Conservation (phyloP, 2,888 invertebrate genomes). For the Amblyteles armatorius region DNA sequence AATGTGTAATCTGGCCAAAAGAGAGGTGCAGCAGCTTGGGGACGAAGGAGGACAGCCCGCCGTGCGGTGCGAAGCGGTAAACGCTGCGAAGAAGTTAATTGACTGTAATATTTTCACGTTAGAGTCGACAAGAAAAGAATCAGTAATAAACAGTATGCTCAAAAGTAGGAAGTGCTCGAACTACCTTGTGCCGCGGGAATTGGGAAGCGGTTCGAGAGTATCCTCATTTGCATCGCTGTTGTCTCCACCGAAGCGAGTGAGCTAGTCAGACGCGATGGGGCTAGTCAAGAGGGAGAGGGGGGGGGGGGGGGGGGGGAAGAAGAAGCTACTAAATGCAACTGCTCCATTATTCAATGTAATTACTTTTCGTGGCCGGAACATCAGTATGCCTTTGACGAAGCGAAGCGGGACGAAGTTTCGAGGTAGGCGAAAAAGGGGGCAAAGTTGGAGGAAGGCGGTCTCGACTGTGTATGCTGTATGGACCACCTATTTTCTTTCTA, state of each 20-base stretch:
- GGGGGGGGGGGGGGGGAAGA: constrained; percentile 8
- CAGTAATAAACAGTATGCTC: not conserved
- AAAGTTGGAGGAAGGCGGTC: not conserved
- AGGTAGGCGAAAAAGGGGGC: not conserved
- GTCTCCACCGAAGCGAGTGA: constrained; percentile 11
- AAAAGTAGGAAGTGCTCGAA: constrained; percentile 9
- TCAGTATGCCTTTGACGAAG: constrained; percentile 67
- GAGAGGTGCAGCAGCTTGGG: not conserved
- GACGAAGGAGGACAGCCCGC: not conserved
- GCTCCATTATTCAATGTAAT: constrained; percentile 68
- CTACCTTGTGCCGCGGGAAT: not conserved
- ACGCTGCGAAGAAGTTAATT: not conserved
- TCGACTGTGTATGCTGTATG: not conserved
- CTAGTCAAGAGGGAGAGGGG: too few relatives aligned
- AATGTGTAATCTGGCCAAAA: not conserved
- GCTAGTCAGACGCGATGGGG: too few relatives aligned
- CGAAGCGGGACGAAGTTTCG: constrained; percentile 6
- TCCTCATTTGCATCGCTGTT: constrained; percentile 55
- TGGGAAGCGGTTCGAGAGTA: constrained; percentile 26
- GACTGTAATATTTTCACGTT: constrained; percentile 21
- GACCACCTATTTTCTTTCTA: not conserved
- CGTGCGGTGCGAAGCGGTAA: not conserved
- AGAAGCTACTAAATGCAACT: constrained; percentile 53
- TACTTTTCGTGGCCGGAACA: constrained; percentile 63
- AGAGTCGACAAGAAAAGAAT: constrained; percentile 9